Conservation (phyloP, 1,140 invertebrate genomes). For the Drosophila sproati region DNA sequence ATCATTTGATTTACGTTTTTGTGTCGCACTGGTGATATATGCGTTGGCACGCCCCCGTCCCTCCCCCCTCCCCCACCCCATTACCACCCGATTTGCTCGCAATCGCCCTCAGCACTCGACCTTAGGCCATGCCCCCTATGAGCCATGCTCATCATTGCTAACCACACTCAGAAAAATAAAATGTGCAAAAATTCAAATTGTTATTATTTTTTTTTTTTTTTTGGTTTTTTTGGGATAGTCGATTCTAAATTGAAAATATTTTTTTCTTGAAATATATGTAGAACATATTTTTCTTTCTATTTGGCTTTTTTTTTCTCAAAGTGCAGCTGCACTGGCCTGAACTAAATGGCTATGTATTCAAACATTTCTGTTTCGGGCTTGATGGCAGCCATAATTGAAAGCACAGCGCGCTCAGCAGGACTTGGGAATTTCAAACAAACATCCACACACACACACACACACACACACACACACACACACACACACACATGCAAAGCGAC, state of each 20-base stretch:
- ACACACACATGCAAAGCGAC: conserved; percentile 31
- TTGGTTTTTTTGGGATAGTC: too few relatives aligned
- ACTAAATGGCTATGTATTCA: conserved; percentile 79
- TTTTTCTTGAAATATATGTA: too few relatives aligned
- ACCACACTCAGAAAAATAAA: too few relatives aligned
- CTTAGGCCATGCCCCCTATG: background rate
- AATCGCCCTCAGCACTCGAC: background rate
- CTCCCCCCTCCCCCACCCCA: background rate
- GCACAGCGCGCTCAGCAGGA: conserved; percentile 45
- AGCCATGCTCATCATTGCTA: conserved; percentile 20
- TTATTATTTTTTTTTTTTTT: too few relatives aligned
- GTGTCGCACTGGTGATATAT: conserved; percentile 79
- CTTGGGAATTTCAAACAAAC: conserved; percentile 15
- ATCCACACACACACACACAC: conserved; percentile 3
- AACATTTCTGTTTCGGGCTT: conserved; percentile 79
- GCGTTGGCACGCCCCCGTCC: conserved; percentile 56
- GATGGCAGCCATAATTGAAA: conserved; percentile 77
- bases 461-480: conserved; percentile 8
- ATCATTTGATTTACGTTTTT: conserved; percentile 80
- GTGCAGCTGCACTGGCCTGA: conserved; percentile 29
- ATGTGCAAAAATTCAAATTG: too few relatives aligned
- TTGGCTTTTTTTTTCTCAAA: too few relatives aligned
- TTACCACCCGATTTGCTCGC: background rate
- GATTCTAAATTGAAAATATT: too few relatives aligned
- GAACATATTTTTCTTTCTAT: too few relatives aligned